These are phyloP conservation scores for Lochmaea capreae DNA, from an alignment of 2,888 invertebrate genomes.

Conservation along the genomic window DNA sequence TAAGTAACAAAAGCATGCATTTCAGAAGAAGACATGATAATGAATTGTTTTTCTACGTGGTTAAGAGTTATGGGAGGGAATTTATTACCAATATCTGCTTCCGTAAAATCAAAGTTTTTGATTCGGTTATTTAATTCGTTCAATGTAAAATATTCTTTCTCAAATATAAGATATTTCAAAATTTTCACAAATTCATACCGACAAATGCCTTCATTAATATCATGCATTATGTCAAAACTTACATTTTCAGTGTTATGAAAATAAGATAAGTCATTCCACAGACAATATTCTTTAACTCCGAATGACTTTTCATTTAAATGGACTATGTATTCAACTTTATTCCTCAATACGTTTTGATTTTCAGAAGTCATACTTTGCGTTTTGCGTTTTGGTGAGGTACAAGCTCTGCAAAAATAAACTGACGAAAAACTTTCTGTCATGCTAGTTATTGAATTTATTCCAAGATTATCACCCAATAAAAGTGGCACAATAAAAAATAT, in stretches of 20 bases:
- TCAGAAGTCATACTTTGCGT: background rate
- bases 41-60: slow-evolving; percentile 29
- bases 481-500: too few species aligned
- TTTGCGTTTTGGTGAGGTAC: background rate
- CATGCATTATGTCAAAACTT: slow-evolving; percentile 43
- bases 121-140: slow-evolving; percentile 36
- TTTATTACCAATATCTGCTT: too few species aligned
- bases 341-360: background rate
- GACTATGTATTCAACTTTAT: background rate
- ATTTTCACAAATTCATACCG: slow-evolving; percentile 40
- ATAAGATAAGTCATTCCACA: slow-evolving; percentile 27
- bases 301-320: background rate
- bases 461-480: slow-evolving; percentile 18
- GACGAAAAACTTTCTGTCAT: slow-evolving; percentile 14
- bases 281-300: slow-evolving; percentile 34
- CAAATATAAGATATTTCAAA: slow-evolving; percentile 33
- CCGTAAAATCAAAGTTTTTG: too few species aligned
- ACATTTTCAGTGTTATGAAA: slow-evolving; percentile 39
- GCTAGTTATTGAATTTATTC: slow-evolving; percentile 10
- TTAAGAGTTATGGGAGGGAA: too few species aligned
- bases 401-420: slow-evolving; percentile 4
- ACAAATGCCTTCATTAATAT: slow-evolving; percentile 40
- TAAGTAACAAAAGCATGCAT: slow-evolving; percentile 35
- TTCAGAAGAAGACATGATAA: slow-evolving; percentile 39
- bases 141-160: slow-evolving; percentile 31